Base-by-base conservation (phyloP, 2,113 vertebrate species). In the Astur gentilis region DNA sequence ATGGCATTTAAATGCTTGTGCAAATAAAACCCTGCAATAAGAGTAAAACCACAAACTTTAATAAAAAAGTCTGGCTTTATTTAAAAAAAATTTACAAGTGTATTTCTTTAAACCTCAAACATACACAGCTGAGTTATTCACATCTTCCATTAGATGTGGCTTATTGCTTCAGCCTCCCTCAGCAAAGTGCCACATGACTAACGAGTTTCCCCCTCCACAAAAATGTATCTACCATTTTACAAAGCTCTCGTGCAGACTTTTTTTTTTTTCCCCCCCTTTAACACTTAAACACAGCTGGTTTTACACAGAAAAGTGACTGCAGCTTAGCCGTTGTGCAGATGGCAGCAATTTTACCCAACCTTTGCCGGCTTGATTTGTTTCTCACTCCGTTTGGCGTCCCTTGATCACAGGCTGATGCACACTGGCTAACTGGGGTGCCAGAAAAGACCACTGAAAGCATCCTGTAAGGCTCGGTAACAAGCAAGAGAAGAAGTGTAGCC, bases 381-480 rank as follows among this genome's bases (percentile, higher is more conserved):
- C 87, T 91, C 4, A 6, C 73, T 93, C 29, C 0, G 32, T 76
- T 72, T 44, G 52, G 75, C 47, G 90, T 96, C 85, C 94, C 92
- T 44, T 47, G 81, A 54, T 89, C 82, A 4, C 50, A 38, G 94
- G 70, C 58, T 10, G 76, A 11, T 5, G 90, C 78, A 21, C 25
- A 7, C 76, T 20, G 45, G 89, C 96, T 98, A 98, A 31, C 87
- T 96, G 91, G 98, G 97, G 89, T 98, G 96, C 98, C 98, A 99
- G 95, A 99, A 99, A 69, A 99, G 98, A 21, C 99, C 99, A 47
- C 99, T 99, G 98, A 99, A 99, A 1, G 99, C 99, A 76, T 99
- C 99, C 97, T 99, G 99, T 38, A 99, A 90, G 27, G 99, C 99
- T 89, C 99, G 98, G 97, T 99, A 98, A 98, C 99, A 99, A 0